Conservation (phyloP, 2,113 vertebrate species). For the Puntigrus tetrazona region DNA sequence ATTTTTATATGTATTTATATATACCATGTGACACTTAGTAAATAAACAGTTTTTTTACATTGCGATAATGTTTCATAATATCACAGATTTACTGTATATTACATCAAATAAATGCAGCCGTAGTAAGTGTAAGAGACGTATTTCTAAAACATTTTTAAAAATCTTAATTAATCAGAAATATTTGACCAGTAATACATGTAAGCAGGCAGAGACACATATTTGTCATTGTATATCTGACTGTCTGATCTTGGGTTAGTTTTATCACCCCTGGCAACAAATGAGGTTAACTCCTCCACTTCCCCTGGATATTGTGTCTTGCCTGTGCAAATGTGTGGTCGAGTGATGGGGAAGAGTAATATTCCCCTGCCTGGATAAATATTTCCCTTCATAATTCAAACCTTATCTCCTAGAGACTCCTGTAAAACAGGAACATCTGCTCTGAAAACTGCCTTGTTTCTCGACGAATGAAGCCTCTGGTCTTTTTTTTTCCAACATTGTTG, state of each 20-base stretch:
- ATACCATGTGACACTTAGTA: background rate
- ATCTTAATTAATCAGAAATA: background rate
- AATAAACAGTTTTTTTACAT: background rate
- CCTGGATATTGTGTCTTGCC: slow-evolving; percentile 66
- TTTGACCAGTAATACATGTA: background rate
- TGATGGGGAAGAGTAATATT: slow-evolving; percentile 67
- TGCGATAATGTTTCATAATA: background rate
- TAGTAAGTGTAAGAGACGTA: background rate
- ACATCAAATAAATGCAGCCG: background rate
- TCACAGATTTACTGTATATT: background rate
- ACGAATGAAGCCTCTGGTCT: slow-evolving; percentile 54
- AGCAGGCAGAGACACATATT: slow-evolving; percentile 52
- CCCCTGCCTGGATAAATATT: slow-evolving; percentile 67
- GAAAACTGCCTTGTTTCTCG: slow-evolving; percentile 42
- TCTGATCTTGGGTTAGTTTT: slow-evolving; percentile 72
- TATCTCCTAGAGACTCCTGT: slow-evolving; percentile 57
- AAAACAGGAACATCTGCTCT: slow-evolving; percentile 55
- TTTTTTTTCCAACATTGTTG: slow-evolving; percentile 55
- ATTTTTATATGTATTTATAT: too few species aligned
- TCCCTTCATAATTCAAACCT: slow-evolving; percentile 70
- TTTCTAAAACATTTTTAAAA: background rate
- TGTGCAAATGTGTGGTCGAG: slow-evolving; percentile 66
- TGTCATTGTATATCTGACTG: slow-evolving; percentile 65
- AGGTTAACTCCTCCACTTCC: slow-evolving; percentile 73
- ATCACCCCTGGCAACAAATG: slow-evolving; percentile 77